Conservation (phyloP, 2,113 vertebrate species). For the Oncorhynchus nerka region DNA sequence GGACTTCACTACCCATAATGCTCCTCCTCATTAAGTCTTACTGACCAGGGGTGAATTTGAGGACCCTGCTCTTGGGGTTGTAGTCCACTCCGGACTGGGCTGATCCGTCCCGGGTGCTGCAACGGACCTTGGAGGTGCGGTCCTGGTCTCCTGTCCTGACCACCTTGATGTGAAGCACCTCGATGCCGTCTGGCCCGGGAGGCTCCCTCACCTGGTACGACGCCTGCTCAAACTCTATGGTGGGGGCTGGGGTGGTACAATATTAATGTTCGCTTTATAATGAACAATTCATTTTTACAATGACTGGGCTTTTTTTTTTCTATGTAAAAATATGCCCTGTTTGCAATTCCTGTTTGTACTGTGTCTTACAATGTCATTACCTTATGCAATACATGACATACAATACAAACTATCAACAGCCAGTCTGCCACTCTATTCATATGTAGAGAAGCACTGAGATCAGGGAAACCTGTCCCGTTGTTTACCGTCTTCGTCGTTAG, state of each 20-base stretch:
- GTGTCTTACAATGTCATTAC: too few relatives aligned
- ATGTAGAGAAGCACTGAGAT: too few relatives aligned
- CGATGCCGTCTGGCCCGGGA: constrained; percentile 81
- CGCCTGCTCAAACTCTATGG: constrained; percentile 87
- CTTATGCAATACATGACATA: too few relatives aligned
- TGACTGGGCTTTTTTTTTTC: neutral
- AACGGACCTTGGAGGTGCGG: constrained; percentile 92
- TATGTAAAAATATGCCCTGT: too few relatives aligned
- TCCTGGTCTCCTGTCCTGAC: constrained; percentile 89
- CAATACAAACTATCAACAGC: too few relatives aligned
- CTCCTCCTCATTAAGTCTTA: neutral
- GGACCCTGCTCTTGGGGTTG: constrained; percentile 91
- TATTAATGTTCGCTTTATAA: too few relatives aligned
- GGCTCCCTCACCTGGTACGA: constrained; percentile 92
- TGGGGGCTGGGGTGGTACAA: constrained; percentile 73
- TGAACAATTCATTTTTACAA: neutral
- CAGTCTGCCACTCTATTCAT: too few relatives aligned
- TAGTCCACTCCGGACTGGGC: constrained; percentile 97
- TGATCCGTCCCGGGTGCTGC: constrained; percentile 94
- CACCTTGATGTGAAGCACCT: constrained; percentile 84
- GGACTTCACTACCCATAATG: too few relatives aligned
- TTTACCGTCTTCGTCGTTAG: constrained; percentile 95
- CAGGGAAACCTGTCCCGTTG: too few relatives aligned
- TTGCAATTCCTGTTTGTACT: too few relatives aligned
- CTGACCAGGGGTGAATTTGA: constrained; percentile 91